Base-by-base conservation (phyloP, 2,113 vertebrate genomes). In the Tenrec ecaudatus region DNA sequence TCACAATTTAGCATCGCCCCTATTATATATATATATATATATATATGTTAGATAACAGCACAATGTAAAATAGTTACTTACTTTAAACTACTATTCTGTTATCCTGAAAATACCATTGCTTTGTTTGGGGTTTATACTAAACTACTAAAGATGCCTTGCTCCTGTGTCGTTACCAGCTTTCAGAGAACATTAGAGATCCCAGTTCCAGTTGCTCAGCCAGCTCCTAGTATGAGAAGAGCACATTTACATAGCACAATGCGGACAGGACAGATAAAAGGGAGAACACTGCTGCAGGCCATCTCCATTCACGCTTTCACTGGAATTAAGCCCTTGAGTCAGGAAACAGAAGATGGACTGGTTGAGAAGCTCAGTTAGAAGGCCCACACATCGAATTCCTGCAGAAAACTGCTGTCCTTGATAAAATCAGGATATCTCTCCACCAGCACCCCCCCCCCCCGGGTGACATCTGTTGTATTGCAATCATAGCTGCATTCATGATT, bases 311-410 rank as follows among this genome's bases (percentile, higher is more conserved):
- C 82, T 85, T 90, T 89, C 71, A 83, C 93, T 95, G 93, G 94
- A 95, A 92, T 96, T 95, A 95, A 93, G 82, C 90, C 79, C 76
- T 93, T 77, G 79, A 94, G 80, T 90, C 76, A 93, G 88, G 92
- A 86, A 89, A 60, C 14, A 90, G 82, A 88, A 64, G 85, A 88
- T 38, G 36, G 85, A 64, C 83, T 78, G n/a, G 58, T 82, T 88
- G 36, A 58, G 47, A 92, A 85, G 79, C 73, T 88, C n/a, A 71
- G 85, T 88, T 83, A 75, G 60, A 94, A 88, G 25, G 36, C 60
- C 89, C 60, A 89, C 22, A 25, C 27, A 33, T 6, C 84, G 62
- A 91, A 86, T 82, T 93, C 81, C 68, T 66, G 17, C 38, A 14
- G 38, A 81, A 81, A 92, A 86, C 69, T 66, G 2, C 12, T 27